These are phyloP conservation scores for Sisyra nigra DNA, from an alignment of 2,888 invertebrate genomes.

Conservation along the genomic window DNA sequence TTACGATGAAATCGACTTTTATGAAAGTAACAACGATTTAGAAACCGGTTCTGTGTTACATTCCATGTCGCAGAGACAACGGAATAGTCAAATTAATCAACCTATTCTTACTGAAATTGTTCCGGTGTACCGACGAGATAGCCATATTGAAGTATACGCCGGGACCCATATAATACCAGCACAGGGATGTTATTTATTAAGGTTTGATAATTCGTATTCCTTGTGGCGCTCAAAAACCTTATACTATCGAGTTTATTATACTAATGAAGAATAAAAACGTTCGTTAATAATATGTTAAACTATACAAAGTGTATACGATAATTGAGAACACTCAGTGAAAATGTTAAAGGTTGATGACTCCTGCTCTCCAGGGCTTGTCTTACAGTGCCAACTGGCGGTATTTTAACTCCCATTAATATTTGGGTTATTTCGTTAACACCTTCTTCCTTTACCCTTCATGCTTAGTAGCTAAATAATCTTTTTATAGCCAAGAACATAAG, in stretches of 20 bases:
- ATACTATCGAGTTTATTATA: slow-evolving; percentile 97
- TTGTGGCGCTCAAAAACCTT: slow-evolving; percentile 98
- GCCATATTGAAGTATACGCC: slow-evolving; percentile 94
- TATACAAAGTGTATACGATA: too few species aligned
- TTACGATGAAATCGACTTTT: slow-evolving; percentile 23
- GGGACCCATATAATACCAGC: slow-evolving; percentile 95
- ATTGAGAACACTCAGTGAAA: too few species aligned
- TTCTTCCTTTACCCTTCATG: too few species aligned
- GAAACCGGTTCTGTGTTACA: slow-evolving; percentile 32
- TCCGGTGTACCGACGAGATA: slow-evolving; percentile 90
- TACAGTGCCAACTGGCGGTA: too few species aligned
- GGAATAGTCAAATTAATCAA: slow-evolving; percentile 14
- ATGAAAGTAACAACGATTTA: slow-evolving; percentile 29
- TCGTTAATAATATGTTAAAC: too few species aligned
- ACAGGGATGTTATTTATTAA: slow-evolving; percentile 90
- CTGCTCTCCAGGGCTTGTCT: too few species aligned
- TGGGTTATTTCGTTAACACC: too few species aligned
- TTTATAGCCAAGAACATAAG: too few species aligned
- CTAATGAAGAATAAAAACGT: slow-evolving; percentile 34
- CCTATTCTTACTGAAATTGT: slow-evolving; percentile 72
- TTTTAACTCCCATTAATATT: too few species aligned
- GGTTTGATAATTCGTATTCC: slow-evolving; percentile 99
- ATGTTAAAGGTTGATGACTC: too few species aligned
- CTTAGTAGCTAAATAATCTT: too few species aligned
- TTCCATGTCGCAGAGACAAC: background rate